These are phyloP conservation scores for Crossocerus cetratus DNA, from an alignment of 2,888 invertebrate species.

Conservation along the genomic window DNA sequence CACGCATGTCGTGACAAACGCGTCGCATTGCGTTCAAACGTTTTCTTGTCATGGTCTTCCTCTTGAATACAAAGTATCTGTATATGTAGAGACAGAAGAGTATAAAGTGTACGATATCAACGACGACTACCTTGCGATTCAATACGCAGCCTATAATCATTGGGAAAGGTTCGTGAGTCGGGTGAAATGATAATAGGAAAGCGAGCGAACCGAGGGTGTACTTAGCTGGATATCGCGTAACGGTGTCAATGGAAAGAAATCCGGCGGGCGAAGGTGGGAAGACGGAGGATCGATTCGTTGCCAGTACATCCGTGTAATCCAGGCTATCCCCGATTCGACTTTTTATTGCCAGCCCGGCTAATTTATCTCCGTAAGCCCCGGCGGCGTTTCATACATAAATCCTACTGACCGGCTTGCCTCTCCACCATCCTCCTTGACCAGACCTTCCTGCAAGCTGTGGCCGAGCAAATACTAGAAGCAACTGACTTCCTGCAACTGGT, in stretches of 20 bases:
- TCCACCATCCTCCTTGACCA: slow-evolving; percentile 30
- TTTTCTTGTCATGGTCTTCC: too few species aligned
- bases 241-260: slow-evolving; percentile 45
- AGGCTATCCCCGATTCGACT: slow-evolving; percentile 66
- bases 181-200: too few species aligned
- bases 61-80: too few species aligned
- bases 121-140: too few species aligned
- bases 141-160: too few species aligned
- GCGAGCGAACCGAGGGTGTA: slow-evolving; percentile 10
- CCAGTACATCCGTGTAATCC: slow-evolving; percentile 67
- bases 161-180: too few species aligned
- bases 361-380: slow-evolving; percentile 68
- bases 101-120: too few species aligned
- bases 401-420: slow-evolving; percentile 59
- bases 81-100: too few species aligned
- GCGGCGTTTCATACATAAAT: slow-evolving; percentile 67
- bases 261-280: slow-evolving; percentile 45
- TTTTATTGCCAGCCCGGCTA: slow-evolving; percentile 65
- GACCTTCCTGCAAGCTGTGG: slow-evolving; percentile 11
- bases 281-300: slow-evolving; percentile 61
- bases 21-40: too few species aligned
- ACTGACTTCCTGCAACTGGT: too few species aligned
- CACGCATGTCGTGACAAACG: too few species aligned
- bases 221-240: slow-evolving; percentile 30
- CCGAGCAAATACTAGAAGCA: too few species aligned